A percentile compares a stretch with the other conserved stretches of the same genome.
Conservation (phyloP, 2,888 invertebrate genomes). For the Hemistola chrysoprasaria region DNA sequence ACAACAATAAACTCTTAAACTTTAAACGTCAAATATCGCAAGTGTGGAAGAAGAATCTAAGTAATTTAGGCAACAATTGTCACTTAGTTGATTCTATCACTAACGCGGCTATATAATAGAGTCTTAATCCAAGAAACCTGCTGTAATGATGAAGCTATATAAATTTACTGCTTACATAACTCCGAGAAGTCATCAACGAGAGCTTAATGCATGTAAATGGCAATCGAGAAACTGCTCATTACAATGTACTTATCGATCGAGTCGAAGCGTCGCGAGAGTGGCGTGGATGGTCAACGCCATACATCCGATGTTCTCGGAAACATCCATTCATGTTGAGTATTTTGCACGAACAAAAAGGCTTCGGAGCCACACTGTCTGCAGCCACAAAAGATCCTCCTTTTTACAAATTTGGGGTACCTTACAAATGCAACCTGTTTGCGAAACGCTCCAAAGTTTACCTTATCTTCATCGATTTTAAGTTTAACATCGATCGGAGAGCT, state of each 20-base stretch:
- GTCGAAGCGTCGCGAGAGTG: conserved; percentile 25
- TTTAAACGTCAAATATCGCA: no score
- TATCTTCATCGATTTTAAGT: conserved; percentile 39
- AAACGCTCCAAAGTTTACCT: conserved; percentile 42
- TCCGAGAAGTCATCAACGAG: conserved; percentile 21
- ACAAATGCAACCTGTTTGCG: conserved; percentile 58
- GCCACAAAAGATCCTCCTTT: conserved; percentile 69
- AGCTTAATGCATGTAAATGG: conserved; percentile 30
- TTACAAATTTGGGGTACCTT: conserved; percentile 66
- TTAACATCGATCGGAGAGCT: conserved; percentile 36
- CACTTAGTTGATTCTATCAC: no score
- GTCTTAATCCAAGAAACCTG: no score
- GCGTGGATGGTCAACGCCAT: conserved; percentile 27
- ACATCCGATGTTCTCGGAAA: conserved; percentile 64
- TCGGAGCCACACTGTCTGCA: conserved; percentile 78
- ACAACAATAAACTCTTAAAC: no score
- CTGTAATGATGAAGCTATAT: conserved; percentile 7
- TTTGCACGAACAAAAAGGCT: conserved; percentile 67
- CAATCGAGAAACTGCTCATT: conserved; percentile 29
- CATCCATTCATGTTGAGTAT: conserved; percentile 52
- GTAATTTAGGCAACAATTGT: no score
- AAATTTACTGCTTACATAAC: conserved; percentile 16
- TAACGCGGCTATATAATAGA: no score
- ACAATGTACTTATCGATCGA: conserved; percentile 22
- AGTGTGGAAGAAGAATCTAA: no score